Base-by-base conservation (phyloP, 2,888 invertebrate genomes). In the Frankliniella fusca region DNA sequence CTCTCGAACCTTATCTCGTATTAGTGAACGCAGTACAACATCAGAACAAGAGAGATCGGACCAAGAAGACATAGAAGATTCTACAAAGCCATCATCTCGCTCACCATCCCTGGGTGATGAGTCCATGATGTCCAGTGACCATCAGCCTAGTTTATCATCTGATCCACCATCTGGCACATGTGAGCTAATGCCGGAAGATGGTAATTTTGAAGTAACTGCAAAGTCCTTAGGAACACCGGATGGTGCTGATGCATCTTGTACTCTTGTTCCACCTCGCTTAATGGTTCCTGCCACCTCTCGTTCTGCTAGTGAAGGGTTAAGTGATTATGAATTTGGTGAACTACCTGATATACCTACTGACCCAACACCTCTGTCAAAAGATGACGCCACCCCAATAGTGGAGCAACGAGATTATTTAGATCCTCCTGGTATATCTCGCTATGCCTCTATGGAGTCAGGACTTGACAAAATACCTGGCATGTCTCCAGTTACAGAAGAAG, bases 21-120 rank as follows among this genome's bases (percentile, higher is more conserved):
- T 96, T 86, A 96, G 95, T 0, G 96, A 96, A 88, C 91, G 95
- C 80, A 96, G 95, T 85, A 96, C 96, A 15, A 95, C 95, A 18
- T 95, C 95, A 0, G 95, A 95, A 87, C 95, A 95, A 87, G 90
- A 90, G 83, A 94, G 94, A 3, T 95, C 95, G 86, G 93, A 94
- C 84, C 93, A 95, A 86, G 95, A 95, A 87, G 95, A 95, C 89
- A 76, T 76, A 27, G 86, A 86, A 80, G 84, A 86, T 82, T 94
- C 94, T 0, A 95, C 95, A 50, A 95, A 95, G 88, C 95, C 94
- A 7, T 94, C 94, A 84, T 94, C 95, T 2, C 92, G 94, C 84
- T 95, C 95, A 5, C 94, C 94, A 83, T 95, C 95, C 87, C 91
- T 95, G 84, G 94, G 95, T 85, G 95, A 95, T 87, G 95, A 95